phyloP scores from a whole-genome alignment of 2,797 vertebrate species.

The Hyperoplus immaculatus region DNA sequence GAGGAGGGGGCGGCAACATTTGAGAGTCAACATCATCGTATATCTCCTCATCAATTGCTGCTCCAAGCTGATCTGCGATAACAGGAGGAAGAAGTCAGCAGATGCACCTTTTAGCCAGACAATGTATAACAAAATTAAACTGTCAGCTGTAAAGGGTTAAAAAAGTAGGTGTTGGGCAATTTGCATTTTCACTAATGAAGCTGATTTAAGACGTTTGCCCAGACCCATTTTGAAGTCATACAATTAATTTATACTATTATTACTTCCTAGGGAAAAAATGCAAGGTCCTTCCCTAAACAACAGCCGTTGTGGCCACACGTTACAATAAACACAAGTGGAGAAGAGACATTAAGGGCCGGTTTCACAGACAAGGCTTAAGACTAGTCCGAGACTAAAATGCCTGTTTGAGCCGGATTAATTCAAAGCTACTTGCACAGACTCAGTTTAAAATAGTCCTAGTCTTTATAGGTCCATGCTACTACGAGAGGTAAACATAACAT shows the following conservation, averaged over 20 bases:
- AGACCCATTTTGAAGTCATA: not conserved
- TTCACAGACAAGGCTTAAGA: too few species aligned
- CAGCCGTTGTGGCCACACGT: not conserved
- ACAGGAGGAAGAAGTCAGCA: constrained; percentile 4
- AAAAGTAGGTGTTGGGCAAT: not conserved
- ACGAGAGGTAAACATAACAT: too few species aligned
- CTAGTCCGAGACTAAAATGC: too few species aligned
- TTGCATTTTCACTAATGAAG: not conserved
- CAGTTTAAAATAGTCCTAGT: too few species aligned
- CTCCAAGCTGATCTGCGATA: constrained; percentile 42
- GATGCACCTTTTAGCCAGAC: not conserved
- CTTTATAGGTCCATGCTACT: too few species aligned
- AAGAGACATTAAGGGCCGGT: not conserved
- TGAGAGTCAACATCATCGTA: constrained; percentile 80
- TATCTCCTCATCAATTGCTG: constrained; percentile 70
- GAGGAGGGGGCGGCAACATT: constrained; percentile 53
- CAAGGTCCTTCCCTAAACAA: not conserved
- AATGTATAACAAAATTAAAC: not conserved
- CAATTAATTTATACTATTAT: not conserved
- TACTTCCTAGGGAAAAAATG: not conserved
- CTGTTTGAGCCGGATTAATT: too few species aligned
- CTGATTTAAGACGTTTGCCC: not conserved
- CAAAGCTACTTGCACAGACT: too few species aligned
- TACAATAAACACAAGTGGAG: not conserved
- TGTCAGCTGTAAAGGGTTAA: not conserved